A percentile compares a stretch with the other conserved stretches of the same genome.
Conservation (phyloP, 2,888 invertebrate genomes). For the Liodrosophila aerea region DNA sequence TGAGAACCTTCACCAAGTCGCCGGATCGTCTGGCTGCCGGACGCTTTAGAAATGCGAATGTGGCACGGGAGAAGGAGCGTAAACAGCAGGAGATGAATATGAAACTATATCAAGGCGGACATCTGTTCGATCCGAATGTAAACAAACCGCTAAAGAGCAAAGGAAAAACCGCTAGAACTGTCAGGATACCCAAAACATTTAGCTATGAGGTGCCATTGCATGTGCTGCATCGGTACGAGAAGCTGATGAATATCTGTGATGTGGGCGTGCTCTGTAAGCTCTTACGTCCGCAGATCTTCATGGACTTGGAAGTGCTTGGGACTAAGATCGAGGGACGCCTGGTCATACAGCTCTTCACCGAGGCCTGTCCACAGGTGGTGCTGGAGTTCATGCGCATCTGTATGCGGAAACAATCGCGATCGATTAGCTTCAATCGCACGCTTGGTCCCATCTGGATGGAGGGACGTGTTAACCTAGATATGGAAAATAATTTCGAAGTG, state of each 20-base stretch:
- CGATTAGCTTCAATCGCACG: slow-evolving; percentile 68
- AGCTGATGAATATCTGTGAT: slow-evolving; percentile 55
- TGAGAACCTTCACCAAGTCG: slow-evolving; percentile 60
- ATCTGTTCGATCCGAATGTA: slow-evolving; percentile 50
- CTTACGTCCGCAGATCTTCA: slow-evolving; percentile 76
- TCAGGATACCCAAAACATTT: slow-evolving; percentile 16
- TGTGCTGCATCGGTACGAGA: slow-evolving; percentile 72
- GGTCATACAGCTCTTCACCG: slow-evolving; percentile 76
- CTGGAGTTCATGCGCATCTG: slow-evolving; percentile 77
- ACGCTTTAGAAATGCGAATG: slow-evolving; percentile 49
- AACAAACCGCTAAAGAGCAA: slow-evolving; percentile 34
- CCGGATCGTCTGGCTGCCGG: slow-evolving; percentile 65
- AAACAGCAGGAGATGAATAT: slow-evolving; percentile 53
- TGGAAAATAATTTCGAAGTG: slow-evolving; percentile 45
- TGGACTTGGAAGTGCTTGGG: slow-evolving; percentile 68
- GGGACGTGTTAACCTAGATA: slow-evolving; percentile 58
- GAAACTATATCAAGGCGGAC: slow-evolving; percentile 48
- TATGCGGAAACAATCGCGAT: slow-evolving; percentile 28
- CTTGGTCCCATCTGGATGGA: slow-evolving; percentile 79
- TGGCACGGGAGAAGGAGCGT: slow-evolving; percentile 59
- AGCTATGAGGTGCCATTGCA: slow-evolving; percentile 67
- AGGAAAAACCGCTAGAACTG: neutral
- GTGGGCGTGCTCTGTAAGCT: slow-evolving; percentile 63
- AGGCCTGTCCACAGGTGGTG: slow-evolving; percentile 79
- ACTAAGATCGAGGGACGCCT: slow-evolving; percentile 68